These are phyloP conservation scores for Ophthalmolycus amberensis DNA, from an alignment of 2,113 vertebrate genomes.

Conservation along the genomic window DNA sequence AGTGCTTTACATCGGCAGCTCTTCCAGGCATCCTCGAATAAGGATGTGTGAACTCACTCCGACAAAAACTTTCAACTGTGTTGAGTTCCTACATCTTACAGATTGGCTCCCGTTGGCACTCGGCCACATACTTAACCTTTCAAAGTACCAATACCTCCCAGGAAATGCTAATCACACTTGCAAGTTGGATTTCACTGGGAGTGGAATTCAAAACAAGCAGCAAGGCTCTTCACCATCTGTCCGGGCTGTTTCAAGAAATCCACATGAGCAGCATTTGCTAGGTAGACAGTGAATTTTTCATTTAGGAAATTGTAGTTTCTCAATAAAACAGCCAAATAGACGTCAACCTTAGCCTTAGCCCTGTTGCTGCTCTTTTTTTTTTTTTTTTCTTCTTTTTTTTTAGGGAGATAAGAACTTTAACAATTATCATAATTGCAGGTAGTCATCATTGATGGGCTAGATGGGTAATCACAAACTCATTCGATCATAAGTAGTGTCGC, in stretches of 20 bases:
- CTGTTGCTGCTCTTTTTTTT: background rate
- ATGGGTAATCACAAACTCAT: background rate
- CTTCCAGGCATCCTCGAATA: background rate
- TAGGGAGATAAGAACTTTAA: background rate
- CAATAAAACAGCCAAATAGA: background rate
- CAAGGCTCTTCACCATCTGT: slow-evolving; percentile 1
- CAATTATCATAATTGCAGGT: background rate
- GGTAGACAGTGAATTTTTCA: background rate
- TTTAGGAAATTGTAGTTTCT: background rate
- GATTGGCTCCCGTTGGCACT: background rate
- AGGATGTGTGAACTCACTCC: slow-evolving; percentile 2
- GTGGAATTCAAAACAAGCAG: background rate
- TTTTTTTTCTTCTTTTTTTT: background rate
- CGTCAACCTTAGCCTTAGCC: background rate
- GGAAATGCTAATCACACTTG: slow-evolving; percentile 3
- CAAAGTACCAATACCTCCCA: background rate
- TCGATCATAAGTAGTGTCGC: slow-evolving; percentile 27
- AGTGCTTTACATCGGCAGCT: background rate
- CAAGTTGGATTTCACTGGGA: slow-evolving; percentile 28
- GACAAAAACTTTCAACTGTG: background rate
- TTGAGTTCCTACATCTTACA: slow-evolving; percentile 12
- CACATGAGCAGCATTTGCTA: background rate
- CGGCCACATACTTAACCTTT: background rate
- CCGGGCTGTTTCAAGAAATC: background rate
- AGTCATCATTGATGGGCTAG: background rate